Percentiles rank a stretch among this genome's conserved stretches.
These are phyloP conservation scores for Tetranychus truncatus DNA, from an alignment of 2,888 invertebrate genomes.

Conservation along the genomic window DNA sequence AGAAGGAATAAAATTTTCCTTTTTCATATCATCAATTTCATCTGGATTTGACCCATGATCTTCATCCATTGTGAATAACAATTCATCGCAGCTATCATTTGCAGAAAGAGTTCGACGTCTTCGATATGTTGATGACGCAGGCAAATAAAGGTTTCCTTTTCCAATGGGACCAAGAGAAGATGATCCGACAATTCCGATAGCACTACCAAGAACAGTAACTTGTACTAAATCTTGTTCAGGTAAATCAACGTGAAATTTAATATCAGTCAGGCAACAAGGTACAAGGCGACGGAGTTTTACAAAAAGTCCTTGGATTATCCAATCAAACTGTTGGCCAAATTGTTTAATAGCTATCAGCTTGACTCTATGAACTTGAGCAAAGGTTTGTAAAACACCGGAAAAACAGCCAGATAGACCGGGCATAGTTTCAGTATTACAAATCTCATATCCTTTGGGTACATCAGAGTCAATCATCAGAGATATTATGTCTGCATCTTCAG, in stretches of 20 bases:
- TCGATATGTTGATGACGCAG: neutral
- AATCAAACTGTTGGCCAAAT: slow-evolving; percentile 35
- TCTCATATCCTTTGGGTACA: slow-evolving; percentile 55
- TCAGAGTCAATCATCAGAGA: slow-evolving; percentile 52
- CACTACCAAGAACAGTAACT: slow-evolving; percentile 20
- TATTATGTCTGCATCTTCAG: slow-evolving; percentile 58
- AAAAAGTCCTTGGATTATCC: slow-evolving; percentile 46
- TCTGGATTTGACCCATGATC: slow-evolving; percentile 12
- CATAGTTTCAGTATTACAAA: slow-evolving; percentile 56
- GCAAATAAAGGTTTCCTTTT: neutral
- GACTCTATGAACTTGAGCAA: slow-evolving; percentile 54
- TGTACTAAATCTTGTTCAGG: slow-evolving; percentile 43
- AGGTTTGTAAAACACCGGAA: slow-evolving; percentile 44
- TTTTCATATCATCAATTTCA: neutral
- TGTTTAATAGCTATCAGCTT: slow-evolving; percentile 31
- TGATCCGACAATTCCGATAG: slow-evolving; percentile 13
- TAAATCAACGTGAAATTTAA: slow-evolving; percentile 62
- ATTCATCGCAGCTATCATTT: slow-evolving; percentile 21
- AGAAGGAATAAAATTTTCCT: slow-evolving; percentile 13
- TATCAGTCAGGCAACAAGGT: slow-evolving; percentile 63
- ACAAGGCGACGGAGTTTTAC: slow-evolving; percentile 73
- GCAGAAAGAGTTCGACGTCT: slow-evolving; percentile 8
- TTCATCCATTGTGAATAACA: slow-evolving; percentile 28
- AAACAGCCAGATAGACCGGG: slow-evolving; percentile 39
- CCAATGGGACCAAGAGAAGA: neutral